These are phyloP conservation scores for Orthosia gracilis DNA, from an alignment of 2,888 invertebrate genomes.

Conservation along the genomic window DNA sequence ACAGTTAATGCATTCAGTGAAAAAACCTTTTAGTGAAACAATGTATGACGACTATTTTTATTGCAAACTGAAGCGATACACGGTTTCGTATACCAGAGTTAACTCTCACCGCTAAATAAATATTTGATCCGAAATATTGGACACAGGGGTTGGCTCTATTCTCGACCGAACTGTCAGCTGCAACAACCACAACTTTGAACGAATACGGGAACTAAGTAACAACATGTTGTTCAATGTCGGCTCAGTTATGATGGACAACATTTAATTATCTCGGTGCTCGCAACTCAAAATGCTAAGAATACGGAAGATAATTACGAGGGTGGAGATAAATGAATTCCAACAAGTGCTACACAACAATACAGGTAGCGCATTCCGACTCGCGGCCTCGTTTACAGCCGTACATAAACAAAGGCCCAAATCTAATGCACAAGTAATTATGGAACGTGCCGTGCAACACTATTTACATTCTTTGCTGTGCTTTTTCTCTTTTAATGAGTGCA, in stretches of 20 bases:
- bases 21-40: slow-evolving; percentile 47
- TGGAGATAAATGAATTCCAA: slow-evolving; percentile 72
- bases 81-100: slow-evolving; percentile 37
- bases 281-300: slow-evolving; percentile 52
- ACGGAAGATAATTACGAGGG: slow-evolving; percentile 68
- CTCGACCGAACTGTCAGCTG: slow-evolving; percentile 49
- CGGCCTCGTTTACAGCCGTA: slow-evolving; percentile 71
- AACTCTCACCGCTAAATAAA: slow-evolving; percentile 63
- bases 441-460: slow-evolving; percentile 78
- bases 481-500: slow-evolving; percentile 85
- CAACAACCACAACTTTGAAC: slow-evolving; percentile 29
- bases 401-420: slow-evolving; percentile 73
- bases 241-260: slow-evolving; percentile 56
- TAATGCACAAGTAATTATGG: slow-evolving; percentile 75
- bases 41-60: slow-evolving; percentile 39
- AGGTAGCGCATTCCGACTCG: slow-evolving; percentile 75
- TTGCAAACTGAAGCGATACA: slow-evolving; percentile 32
- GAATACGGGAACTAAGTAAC: slow-evolving; percentile 20
- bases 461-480: slow-evolving; percentile 81
- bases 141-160: slow-evolving; percentile 51
- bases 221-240: slow-evolving; percentile 27
- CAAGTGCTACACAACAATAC: slow-evolving; percentile 70
- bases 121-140: slow-evolving; percentile 70
- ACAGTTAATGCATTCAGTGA: slow-evolving; percentile 53
- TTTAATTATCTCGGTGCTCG: slow-evolving; percentile 59